Conservation (phyloP, 2,113 vertebrate genomes). For the Xerus inauris region DNA sequence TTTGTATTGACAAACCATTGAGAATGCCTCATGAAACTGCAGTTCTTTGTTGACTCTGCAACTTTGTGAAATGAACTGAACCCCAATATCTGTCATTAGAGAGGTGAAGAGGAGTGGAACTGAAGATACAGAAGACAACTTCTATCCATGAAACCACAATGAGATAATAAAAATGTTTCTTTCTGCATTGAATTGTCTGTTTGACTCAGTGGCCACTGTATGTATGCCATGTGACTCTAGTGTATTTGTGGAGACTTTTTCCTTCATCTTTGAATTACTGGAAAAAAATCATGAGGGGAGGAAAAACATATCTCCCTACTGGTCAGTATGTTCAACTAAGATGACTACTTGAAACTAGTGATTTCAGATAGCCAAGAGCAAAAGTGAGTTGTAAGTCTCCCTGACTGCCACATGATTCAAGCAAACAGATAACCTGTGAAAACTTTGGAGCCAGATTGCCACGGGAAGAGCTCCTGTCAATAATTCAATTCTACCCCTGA, state of each 20-base stretch:
- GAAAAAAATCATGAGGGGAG: background rate
- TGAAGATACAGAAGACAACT: background rate
- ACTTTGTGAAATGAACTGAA: background rate
- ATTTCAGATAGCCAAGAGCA: background rate
- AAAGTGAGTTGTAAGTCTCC: background rate
- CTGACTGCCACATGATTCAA: background rate
- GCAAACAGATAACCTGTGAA: constrained; percentile 47
- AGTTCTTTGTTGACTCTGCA: background rate
- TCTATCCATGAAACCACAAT: background rate
- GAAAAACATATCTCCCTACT: background rate
- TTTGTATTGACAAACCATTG: constrained; percentile 6
- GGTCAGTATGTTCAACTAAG: background rate
- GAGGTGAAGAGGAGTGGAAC: background rate
- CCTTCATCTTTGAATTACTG: background rate
- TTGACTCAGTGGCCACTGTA: background rate
- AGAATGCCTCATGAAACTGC: background rate
- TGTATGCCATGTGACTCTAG: background rate
- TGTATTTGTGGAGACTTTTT: background rate
- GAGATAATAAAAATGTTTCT: background rate
- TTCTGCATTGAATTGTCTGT: background rate
- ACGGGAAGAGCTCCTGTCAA: background rate
- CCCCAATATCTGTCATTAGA: background rate
- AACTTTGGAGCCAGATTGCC: background rate
- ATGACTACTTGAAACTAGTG: background rate
- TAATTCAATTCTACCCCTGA: constrained; percentile 41